phyloP scores from a whole-genome alignment of 1,140 invertebrate species.

The Argopecten irradians region DNA sequence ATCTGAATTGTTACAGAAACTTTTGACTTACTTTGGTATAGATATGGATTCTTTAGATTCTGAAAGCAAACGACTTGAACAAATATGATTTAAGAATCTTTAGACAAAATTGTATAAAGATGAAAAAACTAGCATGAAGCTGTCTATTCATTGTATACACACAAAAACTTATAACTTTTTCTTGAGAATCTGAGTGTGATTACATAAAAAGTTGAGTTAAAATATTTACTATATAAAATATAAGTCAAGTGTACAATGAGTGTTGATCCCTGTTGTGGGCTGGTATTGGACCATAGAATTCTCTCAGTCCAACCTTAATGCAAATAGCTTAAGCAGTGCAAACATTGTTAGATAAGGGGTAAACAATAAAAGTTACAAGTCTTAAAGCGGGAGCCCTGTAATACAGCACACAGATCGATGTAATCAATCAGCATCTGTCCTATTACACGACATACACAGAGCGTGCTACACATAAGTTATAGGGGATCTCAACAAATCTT shows the following conservation, averaged over 20 bases:
- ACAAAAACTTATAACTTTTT: background rate
- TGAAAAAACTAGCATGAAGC: too few species aligned
- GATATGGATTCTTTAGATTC: too few species aligned
- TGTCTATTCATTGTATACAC: too few species aligned
- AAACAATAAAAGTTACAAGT: background rate
- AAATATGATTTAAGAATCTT: too few species aligned
- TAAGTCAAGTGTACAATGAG: background rate
- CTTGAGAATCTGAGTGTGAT: background rate
- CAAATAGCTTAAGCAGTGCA: background rate
- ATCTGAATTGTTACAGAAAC: too few species aligned
- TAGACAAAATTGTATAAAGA: too few species aligned
- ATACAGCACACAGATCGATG: background rate
- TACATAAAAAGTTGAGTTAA: background rate
- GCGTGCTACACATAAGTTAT: too few species aligned
- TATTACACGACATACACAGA: background rate
- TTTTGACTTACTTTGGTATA: too few species aligned
- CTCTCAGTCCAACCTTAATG: conserved; percentile 2
- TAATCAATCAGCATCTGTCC: background rate
- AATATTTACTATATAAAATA: background rate
- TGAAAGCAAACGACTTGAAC: too few species aligned
- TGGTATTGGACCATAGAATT: conserved; percentile 13
- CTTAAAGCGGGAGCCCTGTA: background rate
- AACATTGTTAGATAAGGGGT: background rate
- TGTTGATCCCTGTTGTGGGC: background rate
- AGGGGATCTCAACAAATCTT: background rate